A percentile compares a stretch with the other conserved stretches of the same genome.
Evolutionary conservation across 2,888 invertebrate species (phyloP).

Genomic region (Eupithecia vulgata): DNA sequence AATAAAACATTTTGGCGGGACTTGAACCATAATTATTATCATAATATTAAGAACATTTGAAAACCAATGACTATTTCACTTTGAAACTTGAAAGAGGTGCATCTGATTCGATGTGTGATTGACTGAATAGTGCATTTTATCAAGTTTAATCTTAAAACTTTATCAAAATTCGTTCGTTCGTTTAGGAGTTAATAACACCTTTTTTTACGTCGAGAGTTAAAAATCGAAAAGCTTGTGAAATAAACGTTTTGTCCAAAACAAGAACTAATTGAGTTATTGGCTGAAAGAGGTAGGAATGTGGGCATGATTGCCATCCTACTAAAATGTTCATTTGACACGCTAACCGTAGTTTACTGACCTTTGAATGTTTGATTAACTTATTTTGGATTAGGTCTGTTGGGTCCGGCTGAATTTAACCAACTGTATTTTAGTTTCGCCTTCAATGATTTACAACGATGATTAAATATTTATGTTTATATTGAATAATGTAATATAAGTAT

Average conservation of each 20-base stretch:
- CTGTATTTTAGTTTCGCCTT: not conserved
- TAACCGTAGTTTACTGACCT: constrained; percentile 37
- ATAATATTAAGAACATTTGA: too few relatives aligned
- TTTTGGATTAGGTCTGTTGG: constrained; percentile 8
- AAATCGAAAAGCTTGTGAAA: not conserved
- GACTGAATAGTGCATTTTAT: too few relatives aligned
- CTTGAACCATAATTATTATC: too few relatives aligned
- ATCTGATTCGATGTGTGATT: too few relatives aligned
- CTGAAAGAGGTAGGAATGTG: constrained; percentile 30
- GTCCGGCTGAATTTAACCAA: not conserved
- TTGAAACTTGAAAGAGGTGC: too few relatives aligned
- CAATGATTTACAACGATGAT: not conserved
- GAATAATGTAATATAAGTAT: too few relatives aligned
- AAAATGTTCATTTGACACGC: constrained; percentile 38
- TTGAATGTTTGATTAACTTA: constrained; percentile 28
- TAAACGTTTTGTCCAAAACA: constrained; percentile 13
- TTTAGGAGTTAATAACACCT: not conserved
- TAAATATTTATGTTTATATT: too few relatives aligned
- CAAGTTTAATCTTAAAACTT: too few relatives aligned
- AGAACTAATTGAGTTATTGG: constrained; percentile 39
- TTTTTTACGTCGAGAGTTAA: not conserved
- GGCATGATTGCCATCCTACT: constrained; percentile 27
- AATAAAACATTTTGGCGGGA: too few relatives aligned
- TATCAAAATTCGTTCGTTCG: too few relatives aligned
- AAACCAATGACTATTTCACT: too few relatives aligned